Evolutionary conservation across 2,113 vertebrate species (phyloP), one percentile per base, ranked within the genome.

Genomic region (Barbus barbus): DNA sequence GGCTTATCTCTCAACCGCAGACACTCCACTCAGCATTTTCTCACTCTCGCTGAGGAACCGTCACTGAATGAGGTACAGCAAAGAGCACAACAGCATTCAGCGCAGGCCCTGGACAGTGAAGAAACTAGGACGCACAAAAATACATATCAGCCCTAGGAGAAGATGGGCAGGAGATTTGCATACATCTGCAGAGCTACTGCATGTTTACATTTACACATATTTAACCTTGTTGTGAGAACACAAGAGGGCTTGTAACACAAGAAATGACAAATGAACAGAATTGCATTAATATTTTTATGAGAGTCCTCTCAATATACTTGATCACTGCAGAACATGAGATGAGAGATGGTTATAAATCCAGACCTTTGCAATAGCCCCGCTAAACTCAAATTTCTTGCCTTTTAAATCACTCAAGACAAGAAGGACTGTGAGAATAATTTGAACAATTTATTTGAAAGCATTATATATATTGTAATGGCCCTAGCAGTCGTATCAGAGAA

Each of bases 1-100:
- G 16, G 65, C 80, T 82, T 71, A 82, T 82, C 80, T 33, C 65
- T 82, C 80, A 38, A 24, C 22, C 1, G 46, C 80, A 82, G 80
- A 38, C 46, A 26, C 80, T 56, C 28, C 3, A 53, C 46, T 71
- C 80, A 56, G 80, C 65, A 71, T 82, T 72, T 65, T 72, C 20
- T 81, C 79, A 33, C 79, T n/a, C 22, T 63, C 20, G 58, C 28
- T 1, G 14, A 53, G 46, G 11, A 48, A 28, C 20, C 2, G 1
- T 6, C 7, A 18, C 4, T 82, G 9, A 82, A 72, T 56, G 24
- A n/a, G 33, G 31, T 26, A 63, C 73, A 51, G 73, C 73, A 51
- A 14, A 76, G 41, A 65, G 44, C 44, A 28, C 26, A 51, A 51
- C 16, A 53, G 28, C 6, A 1, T 51, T 81, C 63, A 33, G 9